These are phyloP conservation scores for Heliconius charithonia DNA, from an alignment of 2,888 invertebrate genomes.

Conservation along the genomic window DNA sequence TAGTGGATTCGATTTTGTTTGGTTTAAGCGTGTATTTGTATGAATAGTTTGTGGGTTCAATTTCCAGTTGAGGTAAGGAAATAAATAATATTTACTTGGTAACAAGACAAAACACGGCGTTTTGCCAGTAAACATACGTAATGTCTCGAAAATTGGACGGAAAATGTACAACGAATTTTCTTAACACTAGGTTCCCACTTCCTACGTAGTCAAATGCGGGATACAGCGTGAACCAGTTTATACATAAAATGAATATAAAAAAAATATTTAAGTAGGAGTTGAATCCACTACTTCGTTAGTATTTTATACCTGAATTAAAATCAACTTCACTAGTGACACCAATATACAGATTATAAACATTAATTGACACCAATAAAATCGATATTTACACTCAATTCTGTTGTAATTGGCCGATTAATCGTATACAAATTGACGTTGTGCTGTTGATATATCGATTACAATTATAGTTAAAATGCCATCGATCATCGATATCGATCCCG, in stretches of 20 bases:
- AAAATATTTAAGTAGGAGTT: background rate
- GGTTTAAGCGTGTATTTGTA: background rate
- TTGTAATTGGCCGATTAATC: constrained; percentile 26
- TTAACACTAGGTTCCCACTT: background rate
- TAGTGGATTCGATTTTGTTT: background rate
- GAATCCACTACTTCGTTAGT: background rate
- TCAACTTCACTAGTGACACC: constrained; percentile 5
- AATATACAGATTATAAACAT: constrained; percentile 21
- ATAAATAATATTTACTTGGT: too few relatives aligned
- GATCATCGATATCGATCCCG: constrained; percentile 19
- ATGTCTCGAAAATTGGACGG: background rate
- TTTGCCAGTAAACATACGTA: too few relatives aligned
- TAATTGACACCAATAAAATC: constrained; percentile 24
- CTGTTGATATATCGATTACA: constrained; percentile 26
- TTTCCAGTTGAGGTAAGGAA: too few relatives aligned
- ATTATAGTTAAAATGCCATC: constrained; percentile 26
- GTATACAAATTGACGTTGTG: constrained; percentile 24
- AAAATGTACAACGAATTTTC: background rate
- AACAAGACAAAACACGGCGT: too few relatives aligned
- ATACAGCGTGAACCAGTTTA: background rate
- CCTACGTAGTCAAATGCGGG: background rate
- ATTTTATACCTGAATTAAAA: background rate
- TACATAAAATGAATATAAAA: background rate
- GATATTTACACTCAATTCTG: constrained; percentile 15
- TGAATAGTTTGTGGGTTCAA: too few relatives aligned